Percentiles rank a stretch among this genome's conserved stretches.
phyloP scores from a whole-genome alignment of 64 coral and sea anemone genomes.

The Montipora capricornis region DNA sequence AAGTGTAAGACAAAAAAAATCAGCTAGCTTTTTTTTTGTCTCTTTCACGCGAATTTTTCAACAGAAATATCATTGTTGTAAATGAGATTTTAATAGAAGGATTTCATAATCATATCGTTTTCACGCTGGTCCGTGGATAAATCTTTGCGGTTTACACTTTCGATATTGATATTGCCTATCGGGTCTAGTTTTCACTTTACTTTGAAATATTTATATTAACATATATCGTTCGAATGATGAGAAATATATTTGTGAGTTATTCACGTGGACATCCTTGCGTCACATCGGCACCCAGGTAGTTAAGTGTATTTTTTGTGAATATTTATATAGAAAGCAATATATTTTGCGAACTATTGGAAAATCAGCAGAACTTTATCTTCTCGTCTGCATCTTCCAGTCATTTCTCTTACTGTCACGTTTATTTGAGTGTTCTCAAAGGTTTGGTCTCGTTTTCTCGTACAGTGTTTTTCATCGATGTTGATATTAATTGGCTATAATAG shows the following conservation, averaged over 20 bases:
- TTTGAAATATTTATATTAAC: conserved; percentile 36
- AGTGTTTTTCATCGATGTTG: no score
- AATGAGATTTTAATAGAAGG: conserved; percentile 18
- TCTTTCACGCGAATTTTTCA: not conserved
- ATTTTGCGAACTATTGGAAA: not conserved
- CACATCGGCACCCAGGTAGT: not conserved
- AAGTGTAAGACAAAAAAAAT: not conserved
- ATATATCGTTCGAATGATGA: conserved; percentile 1
- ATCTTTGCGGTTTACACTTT: not conserved
- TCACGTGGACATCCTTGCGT: not conserved
- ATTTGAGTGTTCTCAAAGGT: no score
- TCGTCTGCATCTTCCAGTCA: no score
- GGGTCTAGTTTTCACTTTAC: conserved; percentile 10
- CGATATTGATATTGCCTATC: not conserved
- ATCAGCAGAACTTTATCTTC: not conserved
- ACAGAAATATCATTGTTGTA: conserved; percentile 9
- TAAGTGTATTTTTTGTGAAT: not conserved
- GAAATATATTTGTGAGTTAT: not conserved
- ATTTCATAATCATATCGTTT: not conserved
- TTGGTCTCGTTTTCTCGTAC: no score
- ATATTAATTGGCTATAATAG: not conserved
- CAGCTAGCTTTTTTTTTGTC: not conserved
- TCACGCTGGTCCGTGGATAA: conserved; percentile 23
- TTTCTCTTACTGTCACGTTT: no score
- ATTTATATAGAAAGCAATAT: not conserved